phyloP scores from a whole-genome alignment of 2,888 invertebrate genomes.

The Biston stratarius region DNA sequence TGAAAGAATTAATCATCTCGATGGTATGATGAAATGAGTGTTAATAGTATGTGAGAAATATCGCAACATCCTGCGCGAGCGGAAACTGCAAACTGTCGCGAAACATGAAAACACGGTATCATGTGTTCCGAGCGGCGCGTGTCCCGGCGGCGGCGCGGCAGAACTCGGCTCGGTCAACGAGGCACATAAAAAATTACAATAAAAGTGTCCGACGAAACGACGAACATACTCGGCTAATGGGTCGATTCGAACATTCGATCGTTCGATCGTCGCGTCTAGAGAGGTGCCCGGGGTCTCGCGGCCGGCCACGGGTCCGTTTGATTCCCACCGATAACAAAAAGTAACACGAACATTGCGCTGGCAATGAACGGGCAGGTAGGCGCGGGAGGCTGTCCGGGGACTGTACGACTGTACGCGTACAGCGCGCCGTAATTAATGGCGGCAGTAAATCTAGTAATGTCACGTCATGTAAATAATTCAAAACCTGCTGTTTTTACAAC shows the following conservation, averaged over 20 bases:
- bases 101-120: constrained; percentile 32
- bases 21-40: constrained; percentile 30
- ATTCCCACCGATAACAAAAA: too few species aligned
- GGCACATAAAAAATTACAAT: not conserved
- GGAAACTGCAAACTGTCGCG: constrained; percentile 31
- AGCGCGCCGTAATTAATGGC: not conserved
- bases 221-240: too few species aligned
- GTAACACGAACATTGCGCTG: too few species aligned
- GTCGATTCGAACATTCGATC: too few species aligned
- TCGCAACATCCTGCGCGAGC: constrained; percentile 38
- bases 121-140: constrained; percentile 15
- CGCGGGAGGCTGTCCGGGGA: too few species aligned
- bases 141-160: not conserved
- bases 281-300: too few species aligned
- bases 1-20: constrained; percentile 32
- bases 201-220: too few species aligned
- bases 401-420: too few species aligned
- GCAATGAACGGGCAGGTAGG: too few species aligned
- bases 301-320: too few species aligned
- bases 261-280: too few species aligned
- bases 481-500: constrained; percentile 24
- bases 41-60: constrained; percentile 27
- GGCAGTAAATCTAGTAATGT: constrained; percentile 2
- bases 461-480: constrained; percentile 20
- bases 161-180: constrained; percentile 3